Evolutionary conservation across 2,888 invertebrate genomes (phyloP), one percentile per base, ranked within the genome.

Genomic region (Ormyrus pomaceus): DNA sequence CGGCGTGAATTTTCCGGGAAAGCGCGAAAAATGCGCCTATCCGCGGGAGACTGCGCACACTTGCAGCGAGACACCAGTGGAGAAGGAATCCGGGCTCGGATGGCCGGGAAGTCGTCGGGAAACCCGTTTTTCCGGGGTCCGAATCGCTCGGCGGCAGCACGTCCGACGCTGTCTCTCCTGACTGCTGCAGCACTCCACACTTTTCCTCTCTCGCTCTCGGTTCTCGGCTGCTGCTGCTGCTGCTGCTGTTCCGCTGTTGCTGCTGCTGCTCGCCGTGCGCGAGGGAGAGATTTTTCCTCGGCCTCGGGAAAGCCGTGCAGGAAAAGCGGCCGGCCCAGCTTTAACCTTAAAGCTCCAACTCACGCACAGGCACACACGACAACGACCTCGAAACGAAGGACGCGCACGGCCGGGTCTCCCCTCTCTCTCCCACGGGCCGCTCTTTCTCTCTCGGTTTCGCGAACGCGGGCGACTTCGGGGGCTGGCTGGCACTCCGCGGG

Each of bases 371-470:
- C n/a, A 45, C 56, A 13, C 46, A n/a, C 55, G 55, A 56, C 51
- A 34, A 11, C 73, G 73, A 74, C 73, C 73, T 74, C 73, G 73
- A 74, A 74, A 74, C 65, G 73, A 73, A 55, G 73, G 56, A 73
- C 64, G 73, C 71, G 48, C 48, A n/a, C 48, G 48, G 64, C 66
- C 45, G 19, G 19, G 13, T 10, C 56, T 7, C 59, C 13, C 11
- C 59, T 19, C 59, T 19, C 19, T 59, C 11, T 13, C 61, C 6
- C 70, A 19, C 13, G 13, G 8, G 19, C 19, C 19, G 19, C 19
- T 19, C 19, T 19, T 19, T 19, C 19, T 19, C 19, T 19, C 19
- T 19, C 19, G 19, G 19, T 19, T 19, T 19, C 19, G 19, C 19
- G 19, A 2, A 19, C 19, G 19, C 19, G 19, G 19, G 19, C 19